Percentiles rank a stretch among this genome's conserved stretches.
Evolutionary conservation across 2,113 vertebrate genomes (phyloP).

Genomic region (Ammospiza nelsoni): DNA sequence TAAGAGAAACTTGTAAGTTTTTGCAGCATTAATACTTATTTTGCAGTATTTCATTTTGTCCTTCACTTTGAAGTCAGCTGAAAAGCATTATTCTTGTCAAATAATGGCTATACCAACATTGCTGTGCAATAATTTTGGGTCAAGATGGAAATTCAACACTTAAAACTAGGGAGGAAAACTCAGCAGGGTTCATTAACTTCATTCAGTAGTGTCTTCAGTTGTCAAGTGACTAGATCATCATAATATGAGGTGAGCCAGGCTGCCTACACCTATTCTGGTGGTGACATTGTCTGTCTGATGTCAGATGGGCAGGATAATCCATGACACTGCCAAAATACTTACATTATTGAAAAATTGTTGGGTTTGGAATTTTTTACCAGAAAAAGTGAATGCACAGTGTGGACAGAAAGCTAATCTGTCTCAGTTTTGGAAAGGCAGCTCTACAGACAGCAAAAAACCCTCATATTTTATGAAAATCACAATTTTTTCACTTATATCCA

Average conservation of each 20-base stretch:
- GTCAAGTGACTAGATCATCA: neutral
- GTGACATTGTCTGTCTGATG: neutral
- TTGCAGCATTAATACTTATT: neutral
- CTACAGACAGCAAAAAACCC: neutral
- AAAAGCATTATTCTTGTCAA: neutral
- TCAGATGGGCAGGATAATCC: neutral
- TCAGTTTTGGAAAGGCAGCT: neutral
- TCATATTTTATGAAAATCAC: neutral
- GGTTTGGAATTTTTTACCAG: neutral
- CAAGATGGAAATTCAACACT: neutral
- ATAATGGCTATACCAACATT: neutral
- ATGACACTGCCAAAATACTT: neutral
- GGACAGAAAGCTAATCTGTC: neutral
- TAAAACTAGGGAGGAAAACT: neutral
- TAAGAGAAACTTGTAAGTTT: neutral
- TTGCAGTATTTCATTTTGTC: neutral
- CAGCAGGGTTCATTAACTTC: neutral
- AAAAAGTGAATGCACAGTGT: neutral
- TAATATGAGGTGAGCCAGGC: neutral
- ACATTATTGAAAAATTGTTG: neutral
- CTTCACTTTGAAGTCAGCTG: neutral
- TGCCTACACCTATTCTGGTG: fast-evolving
- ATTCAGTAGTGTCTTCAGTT: neutral
- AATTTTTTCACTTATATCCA: neutral
- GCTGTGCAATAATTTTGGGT: neutral